Base-by-base conservation (phyloP, 1,140 invertebrate species). In the Hirudo medicinalis region DNA sequence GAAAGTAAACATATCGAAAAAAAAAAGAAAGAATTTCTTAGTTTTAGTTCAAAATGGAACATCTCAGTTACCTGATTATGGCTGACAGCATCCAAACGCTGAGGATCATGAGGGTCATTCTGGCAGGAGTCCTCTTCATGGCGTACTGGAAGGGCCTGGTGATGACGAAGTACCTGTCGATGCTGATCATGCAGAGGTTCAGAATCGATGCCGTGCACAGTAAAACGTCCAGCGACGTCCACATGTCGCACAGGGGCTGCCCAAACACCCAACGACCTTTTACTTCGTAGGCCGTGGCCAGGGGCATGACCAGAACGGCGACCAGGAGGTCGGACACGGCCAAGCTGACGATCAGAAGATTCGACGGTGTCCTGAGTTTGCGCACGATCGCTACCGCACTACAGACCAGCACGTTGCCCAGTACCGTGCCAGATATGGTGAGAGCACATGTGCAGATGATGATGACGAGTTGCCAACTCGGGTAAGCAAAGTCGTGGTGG, bases 271-370 rank as follows among this genome's bases (percentile, higher is more conserved):
- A 85, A n/a, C 77, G 70, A 32, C 76, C 76, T n/a, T 76, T 60
- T 0, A 82, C 72, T 70, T 82, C 78, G 9, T 70, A 63, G 2
- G 76, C 72, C 69, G 87, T 83, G 0, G 86, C 86, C n/a, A 88
- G 83, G 0, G 89, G 89, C 84, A 90, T 87, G 15, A 85, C 84
- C 73, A 88, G 84, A 60, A 89, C 80, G 0, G 88, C 89, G 32
- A 90, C 86, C 22, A 87, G 85, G n/a, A 89, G 82, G 78, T 90
- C 89, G 6, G 87, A 87, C 40, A 88, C 82, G 0, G 89, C 88
- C 68, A 90, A 79, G 2, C 88, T 89, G 66, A 88, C 85, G n/a
- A 90, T 84, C 22, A 90, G 81, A 72, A 87, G 86, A 79, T 90
- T 90, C 69, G 87, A 88, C 27, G 84, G 83, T 32, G 82, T 80